phyloP scores from a whole-genome alignment of 2,113 vertebrate species.

The Lophura nycthemera region DNA sequence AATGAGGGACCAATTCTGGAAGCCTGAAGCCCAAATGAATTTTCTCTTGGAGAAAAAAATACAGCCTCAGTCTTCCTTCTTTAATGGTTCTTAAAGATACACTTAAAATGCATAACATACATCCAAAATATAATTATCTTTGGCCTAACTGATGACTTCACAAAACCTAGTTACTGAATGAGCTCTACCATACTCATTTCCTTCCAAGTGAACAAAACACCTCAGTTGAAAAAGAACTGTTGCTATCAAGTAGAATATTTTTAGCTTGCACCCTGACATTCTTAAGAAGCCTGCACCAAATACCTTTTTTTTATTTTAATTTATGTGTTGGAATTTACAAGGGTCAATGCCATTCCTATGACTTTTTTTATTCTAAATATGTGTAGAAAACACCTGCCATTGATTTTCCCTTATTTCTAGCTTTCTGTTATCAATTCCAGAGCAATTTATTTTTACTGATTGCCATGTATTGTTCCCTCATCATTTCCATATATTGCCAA shows the following conservation, averaged over 20 bases:
- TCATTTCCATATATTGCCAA: not conserved
- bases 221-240: not conserved
- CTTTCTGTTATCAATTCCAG: not conserved
- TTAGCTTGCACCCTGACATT: not conserved
- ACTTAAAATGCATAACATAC: not conserved
- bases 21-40: not conserved
- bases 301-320: not conserved
- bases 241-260: not conserved
- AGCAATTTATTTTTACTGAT: conserved; percentile 1
- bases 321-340: not conserved
- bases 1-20: not conserved
- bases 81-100: not conserved
- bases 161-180: not conserved
- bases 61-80: not conserved
- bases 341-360: not conserved
- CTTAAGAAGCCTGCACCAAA: not conserved
- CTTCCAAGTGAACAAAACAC: not conserved
- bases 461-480: not conserved
- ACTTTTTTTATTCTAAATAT: not conserved
- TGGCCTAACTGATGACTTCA: not conserved
- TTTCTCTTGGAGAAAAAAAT: not conserved
- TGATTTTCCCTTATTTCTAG: not conserved
- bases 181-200: not conserved
- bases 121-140: not conserved
- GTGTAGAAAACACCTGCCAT: not conserved